Evolutionary conservation across 2,797 vertebrate species (phyloP), one percentile per base, ranked within the genome.

Genomic region (Tamandua tetradactyla): DNA sequence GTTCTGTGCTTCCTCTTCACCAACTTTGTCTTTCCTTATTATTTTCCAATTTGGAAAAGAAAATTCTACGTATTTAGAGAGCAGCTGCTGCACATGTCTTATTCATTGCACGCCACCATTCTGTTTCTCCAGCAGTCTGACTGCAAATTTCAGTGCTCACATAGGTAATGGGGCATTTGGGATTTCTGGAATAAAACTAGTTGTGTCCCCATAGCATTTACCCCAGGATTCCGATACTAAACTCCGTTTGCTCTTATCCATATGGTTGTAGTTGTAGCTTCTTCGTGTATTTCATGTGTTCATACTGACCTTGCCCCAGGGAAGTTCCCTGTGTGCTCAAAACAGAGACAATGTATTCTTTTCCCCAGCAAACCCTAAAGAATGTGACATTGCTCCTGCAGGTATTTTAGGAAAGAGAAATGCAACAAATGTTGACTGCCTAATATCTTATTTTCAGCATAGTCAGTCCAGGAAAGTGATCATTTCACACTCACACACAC

Each of bases 71-170:
- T 91, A 75, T 71, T 95, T 71, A 2, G 32, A 30, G 69, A 93
- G 85, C 78, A 93, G 94, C 96, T 69, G 89, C 11, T 0, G 62
- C 64, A 68, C 57, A 62, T 44, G 78, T 66, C 87, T 94, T 95
- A 93, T 71, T 91, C 93, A 90, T 90, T 0, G 37, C 42, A 71
- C 64, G 89, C 52, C 9, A 18, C 78, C 44, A 3, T 78, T 89
- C 96, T 79, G 35, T 94, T 59, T 97, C 87, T 89, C 93, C 80
- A 93, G 95, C 90, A 93, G 66, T 79, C 79, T 95, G 94, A 37
- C 18, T 94, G 85, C 84, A 76, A 93, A 96, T 96, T 94, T 96
- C 96, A 74, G 92, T 37, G 89, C 90, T 91, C 89, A 80, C 87
- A 64, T 25, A 95, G 93, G 95, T 80, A 93, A 93, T 93, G 69